Conservation (phyloP, 2,113 vertebrate genomes). For the Protobothrops flavoviridis region DNA sequence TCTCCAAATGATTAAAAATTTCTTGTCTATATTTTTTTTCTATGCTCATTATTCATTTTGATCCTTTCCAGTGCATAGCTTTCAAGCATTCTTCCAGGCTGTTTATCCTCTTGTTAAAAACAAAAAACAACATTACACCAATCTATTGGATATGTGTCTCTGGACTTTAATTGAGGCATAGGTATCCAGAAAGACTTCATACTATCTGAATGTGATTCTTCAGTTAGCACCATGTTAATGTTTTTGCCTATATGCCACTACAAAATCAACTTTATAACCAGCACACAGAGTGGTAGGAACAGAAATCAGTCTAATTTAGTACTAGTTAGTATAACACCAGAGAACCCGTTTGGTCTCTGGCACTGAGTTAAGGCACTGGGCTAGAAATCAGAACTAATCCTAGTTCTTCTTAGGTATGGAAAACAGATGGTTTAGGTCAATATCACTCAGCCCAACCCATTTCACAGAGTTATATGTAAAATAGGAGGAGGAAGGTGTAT, state of each 20-base stretch:
- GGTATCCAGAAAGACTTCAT: not conserved
- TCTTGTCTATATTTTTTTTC: not conserved
- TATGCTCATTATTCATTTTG: not conserved
- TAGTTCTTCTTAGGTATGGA: too few relatives aligned
- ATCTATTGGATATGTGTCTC: not conserved
- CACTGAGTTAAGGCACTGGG: too few relatives aligned
- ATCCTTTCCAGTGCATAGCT: not conserved
- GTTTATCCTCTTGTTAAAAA: not conserved
- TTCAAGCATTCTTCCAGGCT: not conserved
- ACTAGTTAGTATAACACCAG: not conserved
- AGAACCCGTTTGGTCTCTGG: too few relatives aligned
- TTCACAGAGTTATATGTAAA: too few relatives aligned
- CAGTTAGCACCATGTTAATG: not conserved
- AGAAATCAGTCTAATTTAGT: too few relatives aligned
- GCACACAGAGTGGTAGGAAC: not conserved
- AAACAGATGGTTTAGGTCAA: too few relatives aligned
- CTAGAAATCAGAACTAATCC: too few relatives aligned
- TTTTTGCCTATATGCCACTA: not conserved
- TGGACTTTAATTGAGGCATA: not conserved
- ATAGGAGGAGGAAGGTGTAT: too few relatives aligned
- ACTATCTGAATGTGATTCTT: not conserved
- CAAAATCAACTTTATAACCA: not conserved
- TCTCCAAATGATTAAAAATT: too few relatives aligned
- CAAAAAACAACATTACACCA: too few relatives aligned
- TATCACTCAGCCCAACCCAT: too few relatives aligned